Percentiles rank a stretch among this genome's conserved stretches.
Evolutionary conservation across 2,113 vertebrate genomes (phyloP).

Genomic region (Petrocephalus microphthalmus): DNA sequence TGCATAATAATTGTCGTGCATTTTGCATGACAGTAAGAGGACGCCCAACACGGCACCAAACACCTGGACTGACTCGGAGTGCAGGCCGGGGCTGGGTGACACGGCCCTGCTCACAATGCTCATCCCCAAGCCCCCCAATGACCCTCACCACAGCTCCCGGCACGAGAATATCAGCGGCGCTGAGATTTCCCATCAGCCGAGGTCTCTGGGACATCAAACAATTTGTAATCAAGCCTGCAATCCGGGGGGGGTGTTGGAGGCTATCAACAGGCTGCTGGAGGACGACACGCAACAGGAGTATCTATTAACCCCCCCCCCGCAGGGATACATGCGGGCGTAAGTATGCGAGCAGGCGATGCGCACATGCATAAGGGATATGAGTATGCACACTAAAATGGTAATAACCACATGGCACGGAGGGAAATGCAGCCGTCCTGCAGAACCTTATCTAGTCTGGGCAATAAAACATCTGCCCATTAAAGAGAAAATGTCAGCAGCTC

Average conservation of each 20-base stretch:
- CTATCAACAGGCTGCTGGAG: slow-evolving; percentile 29
- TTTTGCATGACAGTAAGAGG: neutral
- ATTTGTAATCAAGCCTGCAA: slow-evolving; percentile 37
- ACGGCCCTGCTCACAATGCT: neutral
- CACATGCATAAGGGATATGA: neutral
- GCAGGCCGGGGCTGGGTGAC: neutral
- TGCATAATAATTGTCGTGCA: neutral
- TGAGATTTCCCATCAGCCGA: slow-evolving; percentile 23
- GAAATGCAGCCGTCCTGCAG: neutral
- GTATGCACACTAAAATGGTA: neutral
- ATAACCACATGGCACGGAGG: neutral
- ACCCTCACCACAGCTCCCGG: neutral
- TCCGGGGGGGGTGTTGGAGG: neutral
- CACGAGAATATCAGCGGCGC: neutral
- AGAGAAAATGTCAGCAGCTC: neutral
- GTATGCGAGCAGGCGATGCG: neutral
- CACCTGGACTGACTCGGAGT: neutral
- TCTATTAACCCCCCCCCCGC: neutral
- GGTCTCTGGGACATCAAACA: slow-evolving; percentile 34
- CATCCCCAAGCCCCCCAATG: neutral
- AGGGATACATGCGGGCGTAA: neutral
- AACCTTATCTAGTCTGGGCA: neutral
- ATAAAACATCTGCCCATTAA: neutral
- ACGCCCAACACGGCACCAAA: neutral
- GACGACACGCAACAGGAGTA: neutral